Base-by-base conservation (phyloP, 2,113 vertebrate species). In the Oreamnos americanus region DNA sequence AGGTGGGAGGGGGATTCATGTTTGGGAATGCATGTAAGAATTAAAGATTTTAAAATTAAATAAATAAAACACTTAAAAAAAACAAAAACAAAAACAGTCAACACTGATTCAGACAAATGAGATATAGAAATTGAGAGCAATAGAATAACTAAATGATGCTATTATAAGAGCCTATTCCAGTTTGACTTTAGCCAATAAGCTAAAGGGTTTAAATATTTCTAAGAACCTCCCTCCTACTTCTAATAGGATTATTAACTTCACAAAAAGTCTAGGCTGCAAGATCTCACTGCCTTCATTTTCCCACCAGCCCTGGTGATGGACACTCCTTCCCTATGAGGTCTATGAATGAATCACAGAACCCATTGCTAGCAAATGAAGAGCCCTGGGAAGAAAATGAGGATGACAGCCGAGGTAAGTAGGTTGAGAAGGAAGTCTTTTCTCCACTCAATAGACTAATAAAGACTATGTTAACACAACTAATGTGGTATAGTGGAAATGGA, bases 371-470 rank as follows among this genome's bases (percentile, higher is more conserved):
- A 90, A 99, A 99, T 55, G 99, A 99, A 98, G 99, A 99, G 97
- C 99, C 99, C 95, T 99, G 99, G 99, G 99, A 99, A 95, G 99
- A 99, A 60, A 99, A 99, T 7, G 99, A 99, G 33, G 99, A 99
- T 90, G 99, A 99, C 85, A 99, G 96, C 97, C 97, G 97, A 78
- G 99, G 99, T 99, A 98, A 99, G 99, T 95, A 43, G 60, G 47
- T 17, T 14, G 45, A 86, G 19, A 92, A 97, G 87, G 71, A 95
- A 94, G 90, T 93, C 2, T 92, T 95, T 93, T 96, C 78, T 87
- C 28, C 57, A 64, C 25, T 10, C 12, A 71, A 15, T 30, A 98
- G 53, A 58, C 26, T 71, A n/a, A 58, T 90, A 84, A 94, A 79
- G 55, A 81, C 15, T 39, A 64, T 78, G 2, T 79, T 91, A 90